Evolutionary conservation across 2,113 vertebrate genomes (phyloP).

Genomic region (Odontophorus gujanensis): DNA sequence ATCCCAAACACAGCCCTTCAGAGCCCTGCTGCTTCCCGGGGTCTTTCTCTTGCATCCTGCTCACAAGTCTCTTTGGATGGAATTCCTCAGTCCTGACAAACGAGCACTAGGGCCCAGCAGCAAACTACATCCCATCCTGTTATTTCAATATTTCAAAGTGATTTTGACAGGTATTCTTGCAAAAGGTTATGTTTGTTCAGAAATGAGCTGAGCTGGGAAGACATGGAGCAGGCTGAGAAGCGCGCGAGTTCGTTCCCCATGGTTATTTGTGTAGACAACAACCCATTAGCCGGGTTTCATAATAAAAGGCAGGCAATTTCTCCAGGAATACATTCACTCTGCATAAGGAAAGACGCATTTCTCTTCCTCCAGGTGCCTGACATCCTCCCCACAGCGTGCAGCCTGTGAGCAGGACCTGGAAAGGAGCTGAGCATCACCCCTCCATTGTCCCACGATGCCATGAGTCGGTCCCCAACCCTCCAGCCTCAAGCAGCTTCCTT

Average conservation of each 20-base stretch:
- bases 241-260: not conserved
- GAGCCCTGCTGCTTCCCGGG: not conserved
- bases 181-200: conserved; percentile 64
- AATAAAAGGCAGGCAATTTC: conserved; percentile 41
- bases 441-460: not conserved
- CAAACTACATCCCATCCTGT: conserved; percentile 26
- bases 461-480: not conserved
- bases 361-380: not conserved
- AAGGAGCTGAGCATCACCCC: not conserved
- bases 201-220: conserved; percentile 47
- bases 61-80: not conserved
- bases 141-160: conserved; percentile 32
- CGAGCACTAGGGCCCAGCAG: conserved; percentile 53
- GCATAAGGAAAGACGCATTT: not conserved
- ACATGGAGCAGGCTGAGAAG: conserved; percentile 45
- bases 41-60: not conserved
- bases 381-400: rapidly evolving
- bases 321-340: not conserved
- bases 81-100: not conserved
- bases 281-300: conserved; percentile 46
- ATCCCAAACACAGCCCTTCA: not conserved
- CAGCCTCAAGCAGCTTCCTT: not conserved
- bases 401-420: not conserved
- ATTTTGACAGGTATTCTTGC: conserved; percentile 64
- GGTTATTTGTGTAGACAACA: conserved; percentile 58